Evolutionary conservation across 2,888 invertebrate genomes (phyloP), one percentile per base, ranked within the genome.

Genomic region (Macrosoma leucophasiata): DNA sequence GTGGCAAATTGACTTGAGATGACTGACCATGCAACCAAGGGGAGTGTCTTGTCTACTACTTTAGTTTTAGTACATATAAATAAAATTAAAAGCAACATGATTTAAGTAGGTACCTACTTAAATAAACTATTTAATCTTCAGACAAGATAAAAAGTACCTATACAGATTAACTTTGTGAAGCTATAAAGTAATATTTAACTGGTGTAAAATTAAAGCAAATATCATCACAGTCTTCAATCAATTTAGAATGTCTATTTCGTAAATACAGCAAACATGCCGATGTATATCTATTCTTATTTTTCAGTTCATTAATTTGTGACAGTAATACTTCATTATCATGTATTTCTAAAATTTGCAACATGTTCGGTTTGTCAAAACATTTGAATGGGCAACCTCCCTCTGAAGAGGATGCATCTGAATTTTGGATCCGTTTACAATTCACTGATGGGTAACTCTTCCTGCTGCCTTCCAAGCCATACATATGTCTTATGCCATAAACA

Each of bases 391-490:
- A 90, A 8, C 89, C 89, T 29, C 89, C 89, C 65, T 88, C 88
- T 3, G 85, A 64, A 33, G 78, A 76, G 8, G 77, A 63, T 61
- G 66, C 71, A 50, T 89, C 88, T 25, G 55, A 50, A 28, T 59
- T 59, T 66, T 90, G 90, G 26, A 91, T 84, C 32, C 73, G 55
- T 10, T 67, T 51, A 54, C 91, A 92, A 41, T 77, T 85, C 22
- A 87, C 87, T 9, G 87, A 87, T 23, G 69, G 63, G 50, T 91
- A 91, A 50, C 79, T 85, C 50, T 81, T 88, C 45, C 86, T 77
- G n/a, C 84, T 72, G 3, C 92, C 91, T 68, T 91, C 91, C 28
- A 91, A 67, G 1, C 91, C 91, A 74, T 91, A 92, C 67, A 91
- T 74, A 55, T 92, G 91, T 39, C 90, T 75, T 29, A 91, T 90